Conservation (phyloP, 2,113 vertebrate species). For the Pachycephala philippinensis region DNA sequence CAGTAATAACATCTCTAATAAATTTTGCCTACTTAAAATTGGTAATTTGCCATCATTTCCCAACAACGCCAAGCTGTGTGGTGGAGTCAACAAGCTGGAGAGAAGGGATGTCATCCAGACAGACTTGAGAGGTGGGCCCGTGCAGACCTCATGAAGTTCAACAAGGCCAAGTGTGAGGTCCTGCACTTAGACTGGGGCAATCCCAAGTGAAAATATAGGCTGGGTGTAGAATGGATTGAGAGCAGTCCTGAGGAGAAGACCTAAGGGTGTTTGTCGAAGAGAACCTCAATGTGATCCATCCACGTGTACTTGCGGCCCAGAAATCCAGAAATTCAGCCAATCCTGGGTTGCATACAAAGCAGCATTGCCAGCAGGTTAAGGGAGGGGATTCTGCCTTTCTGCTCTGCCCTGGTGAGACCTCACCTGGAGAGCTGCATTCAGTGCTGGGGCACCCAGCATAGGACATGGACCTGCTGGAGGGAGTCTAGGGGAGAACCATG, state of each 20-base stretch:
- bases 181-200: background rate
- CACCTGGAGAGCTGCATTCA: background rate
- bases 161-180: background rate
- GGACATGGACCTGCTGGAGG: background rate
- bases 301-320: background rate
- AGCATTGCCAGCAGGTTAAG: background rate
- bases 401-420: background rate
- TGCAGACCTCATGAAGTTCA: background rate
- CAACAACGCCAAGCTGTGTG: background rate
- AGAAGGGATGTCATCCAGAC: background rate
- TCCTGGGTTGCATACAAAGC: background rate
- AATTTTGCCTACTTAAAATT: background rate
- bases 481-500: background rate
- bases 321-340: background rate
- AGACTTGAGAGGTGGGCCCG: fast-evolving
- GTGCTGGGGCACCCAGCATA: background rate
- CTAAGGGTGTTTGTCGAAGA: background rate
- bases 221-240: background rate
- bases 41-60: background rate
- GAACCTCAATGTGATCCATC: background rate
- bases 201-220: background rate
- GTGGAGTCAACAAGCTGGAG: background rate
- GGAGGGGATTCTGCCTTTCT: background rate
- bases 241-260: background rate
- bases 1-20: background rate